Evolutionary conservation across 2,113 vertebrate genomes (phyloP).

Genomic region (Clupea harengus): DNA sequence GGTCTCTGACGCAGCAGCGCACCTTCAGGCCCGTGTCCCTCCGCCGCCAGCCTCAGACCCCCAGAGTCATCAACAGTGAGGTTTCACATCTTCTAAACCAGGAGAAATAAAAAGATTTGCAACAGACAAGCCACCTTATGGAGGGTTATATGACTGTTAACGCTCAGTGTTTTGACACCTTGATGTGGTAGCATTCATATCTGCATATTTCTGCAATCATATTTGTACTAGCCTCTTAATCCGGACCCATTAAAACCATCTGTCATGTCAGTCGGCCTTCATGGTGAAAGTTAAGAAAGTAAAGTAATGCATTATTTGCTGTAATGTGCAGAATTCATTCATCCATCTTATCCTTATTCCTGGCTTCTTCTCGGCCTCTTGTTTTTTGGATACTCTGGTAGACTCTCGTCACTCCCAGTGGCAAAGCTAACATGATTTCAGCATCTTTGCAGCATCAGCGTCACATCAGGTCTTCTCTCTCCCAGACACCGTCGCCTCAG

Average conservation of each 20-base stretch:
- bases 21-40: conserved; percentile 37
- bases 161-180: not conserved
- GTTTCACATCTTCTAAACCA: not conserved
- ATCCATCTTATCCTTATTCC: too few species aligned
- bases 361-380: not conserved
- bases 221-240: not conserved
- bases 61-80: conserved; percentile 44
- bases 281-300: not conserved
- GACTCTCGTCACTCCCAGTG: not conserved
- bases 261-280: not conserved
- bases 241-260: not conserved
- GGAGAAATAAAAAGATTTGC: not conserved
- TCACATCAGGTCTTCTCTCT: not conserved
- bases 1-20: conserved; percentile 41
- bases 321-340: too few species aligned
- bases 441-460: not conserved
- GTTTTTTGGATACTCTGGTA: not conserved
- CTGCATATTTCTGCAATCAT: not conserved
- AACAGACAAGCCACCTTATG: not conserved
- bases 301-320: too few species aligned
- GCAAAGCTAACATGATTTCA: not conserved
- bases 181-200: not conserved
- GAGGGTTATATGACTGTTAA: not conserved
- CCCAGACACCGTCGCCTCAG: conserved; percentile 37
- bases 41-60: conserved; percentile 17